Conservation (phyloP, 2,113 vertebrate species). For the Corynorhinus townsendii region DNA sequence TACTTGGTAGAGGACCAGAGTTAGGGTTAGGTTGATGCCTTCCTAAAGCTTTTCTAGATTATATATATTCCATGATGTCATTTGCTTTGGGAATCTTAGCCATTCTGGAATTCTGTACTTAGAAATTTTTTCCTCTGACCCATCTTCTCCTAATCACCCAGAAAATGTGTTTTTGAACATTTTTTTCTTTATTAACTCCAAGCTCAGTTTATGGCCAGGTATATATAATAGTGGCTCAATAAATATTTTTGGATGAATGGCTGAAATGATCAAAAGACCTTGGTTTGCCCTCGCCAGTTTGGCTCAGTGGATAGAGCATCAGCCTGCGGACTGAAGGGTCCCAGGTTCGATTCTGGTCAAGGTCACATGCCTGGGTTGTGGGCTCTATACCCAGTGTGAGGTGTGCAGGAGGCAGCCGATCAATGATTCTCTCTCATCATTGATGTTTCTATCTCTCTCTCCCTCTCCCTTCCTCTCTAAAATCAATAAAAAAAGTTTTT, state of each 20-base stretch:
- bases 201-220: neutral
- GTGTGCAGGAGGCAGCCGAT: too few relatives aligned
- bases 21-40: neutral
- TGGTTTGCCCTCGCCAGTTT: neutral
- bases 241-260: neutral
- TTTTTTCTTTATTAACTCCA: neutral
- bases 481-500: too few relatives aligned
- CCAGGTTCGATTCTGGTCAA: too few relatives aligned
- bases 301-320: too few relatives aligned
- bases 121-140: neutral
- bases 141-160: neutral
- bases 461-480: too few relatives aligned
- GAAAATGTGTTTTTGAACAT: neutral
- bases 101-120: conserved; percentile 18
- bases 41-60: neutral
- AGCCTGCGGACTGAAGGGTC: too few relatives aligned
- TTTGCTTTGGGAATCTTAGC: neutral
- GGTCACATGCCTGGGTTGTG: too few relatives aligned
- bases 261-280: neutral
- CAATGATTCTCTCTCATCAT: too few relatives aligned
- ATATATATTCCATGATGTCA: neutral
- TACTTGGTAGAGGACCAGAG: neutral
- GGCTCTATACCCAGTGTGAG: too few relatives aligned
- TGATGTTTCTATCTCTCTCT: too few relatives aligned
- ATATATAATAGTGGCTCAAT: neutral